Base-by-base conservation (phyloP, 2,888 invertebrate genomes). In the Molorchus minor region DNA sequence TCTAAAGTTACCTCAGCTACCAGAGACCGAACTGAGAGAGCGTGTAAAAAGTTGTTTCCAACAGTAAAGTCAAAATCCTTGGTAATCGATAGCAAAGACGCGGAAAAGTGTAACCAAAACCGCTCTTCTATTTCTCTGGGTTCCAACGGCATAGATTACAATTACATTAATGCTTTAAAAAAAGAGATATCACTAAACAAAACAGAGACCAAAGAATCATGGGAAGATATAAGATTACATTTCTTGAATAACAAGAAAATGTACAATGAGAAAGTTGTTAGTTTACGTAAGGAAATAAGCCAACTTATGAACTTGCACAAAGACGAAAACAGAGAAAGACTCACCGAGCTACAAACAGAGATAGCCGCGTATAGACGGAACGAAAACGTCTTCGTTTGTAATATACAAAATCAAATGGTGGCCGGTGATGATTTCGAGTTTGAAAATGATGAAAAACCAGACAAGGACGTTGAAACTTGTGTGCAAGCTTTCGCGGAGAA, bases 261-360 rank as follows among this genome's bases (percentile, higher is more conserved):
- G 12, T 30, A 43, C 8, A 41, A 29, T n/a, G 44, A 49, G 2
- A 53, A 46, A 33, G 61, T 61, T 5, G 44, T 40, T 19, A 41
- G 19, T 16, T 40, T 61, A 1, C 30, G 61, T 10, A 44, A 56
- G 19, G 61, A 61, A 56, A 61, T 61, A 53, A 33, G 36, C 16
- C 44, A 43, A 21, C 41, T 61, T 15, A 47, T 61, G 2, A 49
- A 61, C 21, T 25, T 17, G 8, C 46, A 54, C 25, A 12, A 40
- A 5, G n/a, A 47, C 0, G 44, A 56, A 3, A 56, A 49, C 29
- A 45, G 35, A 8, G 52, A 53, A 41, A 19, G 49, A 15, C 12
- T 61, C 12, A 44, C 61, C 3, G 61, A 56, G 38, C 15, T 61
- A 12, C 43, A 56, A 30, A 49, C 61, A 15, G 61, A 61, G 41